These are phyloP conservation scores for Drosophila aldrichi DNA, from an alignment of 2,888 invertebrate genomes.

Conservation along the genomic window DNA sequence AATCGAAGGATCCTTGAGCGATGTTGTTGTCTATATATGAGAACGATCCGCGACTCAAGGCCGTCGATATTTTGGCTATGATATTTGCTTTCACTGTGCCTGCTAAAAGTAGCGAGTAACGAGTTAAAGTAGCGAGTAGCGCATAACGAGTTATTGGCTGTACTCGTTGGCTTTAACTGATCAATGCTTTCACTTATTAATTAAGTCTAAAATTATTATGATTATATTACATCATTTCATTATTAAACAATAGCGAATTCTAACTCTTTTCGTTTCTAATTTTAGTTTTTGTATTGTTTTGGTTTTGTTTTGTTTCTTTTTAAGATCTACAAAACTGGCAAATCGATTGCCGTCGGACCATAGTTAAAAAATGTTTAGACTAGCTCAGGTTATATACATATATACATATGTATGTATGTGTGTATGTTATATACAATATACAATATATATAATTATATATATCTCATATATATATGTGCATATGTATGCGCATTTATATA, in stretches of 20 bases:
- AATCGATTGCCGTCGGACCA: conserved; percentile 66
- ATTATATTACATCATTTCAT: conserved; percentile 22
- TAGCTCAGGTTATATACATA: conserved; percentile 78
- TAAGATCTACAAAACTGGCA: conserved; percentile 45
- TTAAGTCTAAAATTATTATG: conserved; percentile 10
- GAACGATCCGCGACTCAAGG: not conserved
- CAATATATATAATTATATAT: conserved; percentile 24
- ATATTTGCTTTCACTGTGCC: conserved; percentile 40
- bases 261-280: conserved; percentile 8
- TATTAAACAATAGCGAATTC: conserved; percentile 60
- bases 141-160: conserved; percentile 6
- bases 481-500: conserved; percentile 21
- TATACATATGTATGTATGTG: conserved; percentile 32
- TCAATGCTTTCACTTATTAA: conserved; percentile 20
- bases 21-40: too few relatives aligned
- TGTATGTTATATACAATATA: conserved; percentile 27
- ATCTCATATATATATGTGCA: conserved; percentile 4
- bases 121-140: not conserved
- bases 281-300: not conserved
- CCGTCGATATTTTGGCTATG: conserved; percentile 5
- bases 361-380: conserved; percentile 80
- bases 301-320: not conserved
- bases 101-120: conserved; percentile 9
- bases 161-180: conserved; percentile 15
- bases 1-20: not conserved